A percentile compares a stretch with the other conserved stretches of the same genome.
Evolutionary conservation across 2,888 invertebrate species (phyloP).

Genomic region (Sesamia inferens): DNA sequence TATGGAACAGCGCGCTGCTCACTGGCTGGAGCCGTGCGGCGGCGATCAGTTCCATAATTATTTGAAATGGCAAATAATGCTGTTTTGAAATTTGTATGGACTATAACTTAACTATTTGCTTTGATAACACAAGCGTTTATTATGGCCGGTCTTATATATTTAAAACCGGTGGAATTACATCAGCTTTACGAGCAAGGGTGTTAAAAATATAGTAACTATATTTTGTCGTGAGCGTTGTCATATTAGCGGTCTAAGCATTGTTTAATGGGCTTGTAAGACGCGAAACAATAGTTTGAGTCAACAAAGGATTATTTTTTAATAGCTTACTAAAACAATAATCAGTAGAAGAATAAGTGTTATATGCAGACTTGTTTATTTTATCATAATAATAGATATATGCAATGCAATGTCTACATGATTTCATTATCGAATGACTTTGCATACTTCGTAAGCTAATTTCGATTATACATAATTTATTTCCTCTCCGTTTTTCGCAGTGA

Average conservation of each 20-base stretch:
- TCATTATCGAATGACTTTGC: background rate
- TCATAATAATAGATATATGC: background rate
- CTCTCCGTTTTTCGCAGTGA: conserved; percentile 10
- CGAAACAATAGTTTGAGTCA: background rate
- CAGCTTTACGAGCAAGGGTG: too few relatives aligned
- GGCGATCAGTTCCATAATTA: too few relatives aligned
- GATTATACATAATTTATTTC: background rate
- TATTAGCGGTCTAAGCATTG: background rate
- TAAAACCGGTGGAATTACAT: too few relatives aligned
- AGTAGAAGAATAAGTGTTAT: background rate
- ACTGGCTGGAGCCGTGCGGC: too few relatives aligned
- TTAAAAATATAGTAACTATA: too few relatives aligned
- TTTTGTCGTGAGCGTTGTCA: too few relatives aligned
- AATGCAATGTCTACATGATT: background rate
- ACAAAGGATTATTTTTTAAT: background rate
- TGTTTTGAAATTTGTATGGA: too few relatives aligned
- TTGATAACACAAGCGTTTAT: too few relatives aligned
- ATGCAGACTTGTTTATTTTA: background rate
- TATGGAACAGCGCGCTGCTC: too few relatives aligned
- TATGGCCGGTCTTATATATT: too few relatives aligned
- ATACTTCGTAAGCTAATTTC: background rate
- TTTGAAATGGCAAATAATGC: too few relatives aligned
- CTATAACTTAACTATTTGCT: too few relatives aligned
- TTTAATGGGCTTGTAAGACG: background rate
- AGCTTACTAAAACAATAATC: conserved; percentile 1